Conservation (phyloP, 2,888 invertebrate genomes). For the Zygothrica quintamaculata region DNA sequence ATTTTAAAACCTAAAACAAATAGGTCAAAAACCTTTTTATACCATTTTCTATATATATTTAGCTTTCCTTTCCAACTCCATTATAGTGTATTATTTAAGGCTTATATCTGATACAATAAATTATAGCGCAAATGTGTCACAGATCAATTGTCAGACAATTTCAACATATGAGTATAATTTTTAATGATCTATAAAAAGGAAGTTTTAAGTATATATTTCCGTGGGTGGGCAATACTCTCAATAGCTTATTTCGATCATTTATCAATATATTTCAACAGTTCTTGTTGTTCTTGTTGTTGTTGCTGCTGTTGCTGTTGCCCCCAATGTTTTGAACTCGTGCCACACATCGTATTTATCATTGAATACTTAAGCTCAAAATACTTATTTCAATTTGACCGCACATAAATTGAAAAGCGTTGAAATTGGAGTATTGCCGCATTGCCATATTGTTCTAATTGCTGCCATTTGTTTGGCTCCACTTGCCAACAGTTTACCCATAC, state of each 20-base stretch:
- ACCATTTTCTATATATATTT: too few relatives aligned
- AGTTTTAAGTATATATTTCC: slow-evolving; percentile 1
- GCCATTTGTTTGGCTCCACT: slow-evolving; percentile 63
- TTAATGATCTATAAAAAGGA: slow-evolving; percentile 14
- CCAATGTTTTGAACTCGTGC: slow-evolving; percentile 47
- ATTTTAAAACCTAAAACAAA: too few relatives aligned
- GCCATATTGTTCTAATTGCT: slow-evolving; percentile 78
- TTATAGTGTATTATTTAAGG: slow-evolving; percentile 16
- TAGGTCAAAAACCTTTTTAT: too few relatives aligned
- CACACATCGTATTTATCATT: slow-evolving; percentile 32
- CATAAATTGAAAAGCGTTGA: slow-evolving; percentile 66
- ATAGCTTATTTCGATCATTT: slow-evolving; percentile 65
- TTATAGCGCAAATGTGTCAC: slow-evolving; percentile 50
- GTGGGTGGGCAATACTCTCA: slow-evolving; percentile 30
- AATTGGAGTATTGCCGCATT: slow-evolving; percentile 65
- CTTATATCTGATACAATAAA: too few relatives aligned
- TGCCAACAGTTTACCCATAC: too few relatives aligned
- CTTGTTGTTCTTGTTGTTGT: too few relatives aligned
- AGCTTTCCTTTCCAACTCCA: too few relatives aligned
- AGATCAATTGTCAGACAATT: slow-evolving; percentile 57
- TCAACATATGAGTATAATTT: slow-evolving; percentile 27
- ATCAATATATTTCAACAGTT: slow-evolving; percentile 63
- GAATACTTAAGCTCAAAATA: slow-evolving; percentile 31
- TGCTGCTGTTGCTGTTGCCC: not conserved
- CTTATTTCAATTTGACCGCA: slow-evolving; percentile 52